Evolutionary conservation across 1,140 invertebrate genomes (phyloP).

Genomic region (Pentalonia nigronervosa): DNA sequence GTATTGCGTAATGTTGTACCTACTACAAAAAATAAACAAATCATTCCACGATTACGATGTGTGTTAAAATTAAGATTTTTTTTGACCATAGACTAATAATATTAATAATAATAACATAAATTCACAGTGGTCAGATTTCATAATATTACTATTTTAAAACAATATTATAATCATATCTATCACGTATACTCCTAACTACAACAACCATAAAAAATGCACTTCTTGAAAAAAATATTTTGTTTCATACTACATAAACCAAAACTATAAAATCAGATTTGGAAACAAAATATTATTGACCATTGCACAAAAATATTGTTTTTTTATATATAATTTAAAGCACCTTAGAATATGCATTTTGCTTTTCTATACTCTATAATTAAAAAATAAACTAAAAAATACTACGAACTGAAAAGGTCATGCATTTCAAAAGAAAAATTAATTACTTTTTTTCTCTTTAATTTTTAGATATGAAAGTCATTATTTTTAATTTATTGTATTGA

Average conservation of each 20-base stretch:
- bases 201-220: not conserved
- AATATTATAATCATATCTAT: not conserved
- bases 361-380: constrained; percentile 30
- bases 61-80: not conserved
- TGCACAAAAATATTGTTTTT: not conserved
- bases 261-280: not conserved
- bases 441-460: not conserved
- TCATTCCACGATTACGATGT: not conserved
- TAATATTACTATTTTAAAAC: not conserved
- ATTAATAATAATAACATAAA: not conserved
- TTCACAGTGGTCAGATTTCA: not conserved
- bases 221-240: not conserved
- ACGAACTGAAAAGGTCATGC: not conserved
- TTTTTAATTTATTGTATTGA: not conserved
- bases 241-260: not conserved
- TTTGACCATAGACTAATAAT: not conserved
- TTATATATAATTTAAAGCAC: constrained; percentile 7
- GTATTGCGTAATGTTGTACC: not conserved
- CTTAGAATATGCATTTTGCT: constrained; percentile 33
- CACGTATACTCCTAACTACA: not conserved
- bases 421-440: not conserved
- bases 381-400: not conserved
- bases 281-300: not conserved
- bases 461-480: not conserved
- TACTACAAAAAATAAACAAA: not conserved